Evolutionary conservation across 2,797 vertebrate genomes (phyloP).

Genomic region (Hirundo rustica): DNA sequence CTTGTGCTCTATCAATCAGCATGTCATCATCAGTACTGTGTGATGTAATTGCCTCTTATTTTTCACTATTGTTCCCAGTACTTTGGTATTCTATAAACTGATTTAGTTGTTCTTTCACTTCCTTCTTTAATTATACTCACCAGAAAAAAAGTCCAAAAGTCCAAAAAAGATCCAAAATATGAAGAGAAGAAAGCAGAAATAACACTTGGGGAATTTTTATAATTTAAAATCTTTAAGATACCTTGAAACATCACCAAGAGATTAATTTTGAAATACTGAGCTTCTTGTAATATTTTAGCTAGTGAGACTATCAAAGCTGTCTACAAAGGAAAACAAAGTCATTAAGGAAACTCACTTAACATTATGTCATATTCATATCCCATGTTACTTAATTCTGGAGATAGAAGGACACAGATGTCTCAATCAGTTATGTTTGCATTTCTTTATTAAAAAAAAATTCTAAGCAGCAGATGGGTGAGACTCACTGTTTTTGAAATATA

Average conservation of each 20-base stretch:
- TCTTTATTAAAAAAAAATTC: constrained; percentile 26
- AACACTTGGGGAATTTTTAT: background rate
- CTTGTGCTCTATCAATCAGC: background rate
- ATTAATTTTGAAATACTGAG: constrained; percentile 49
- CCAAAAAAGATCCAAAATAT: background rate
- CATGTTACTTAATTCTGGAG: constrained; percentile 33
- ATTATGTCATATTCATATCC: constrained; percentile 27
- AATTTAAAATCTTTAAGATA: constrained; percentile 2
- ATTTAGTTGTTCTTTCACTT: background rate
- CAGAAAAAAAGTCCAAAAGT: background rate
- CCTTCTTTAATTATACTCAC: background rate
- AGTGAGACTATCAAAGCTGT: background rate
- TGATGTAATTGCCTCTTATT: background rate
- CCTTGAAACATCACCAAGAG: background rate
- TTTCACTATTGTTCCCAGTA: background rate
- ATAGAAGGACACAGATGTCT: constrained; percentile 46
- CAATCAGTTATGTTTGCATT: constrained; percentile 26
- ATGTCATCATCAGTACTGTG: background rate
- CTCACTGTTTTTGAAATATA: constrained; percentile 17
- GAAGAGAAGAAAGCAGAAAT: background rate
- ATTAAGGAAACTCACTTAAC: constrained; percentile 7
- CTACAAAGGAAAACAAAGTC: constrained; percentile 45
- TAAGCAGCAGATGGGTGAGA: constrained; percentile 18
- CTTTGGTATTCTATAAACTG: background rate
- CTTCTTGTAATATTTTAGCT: constrained; percentile 43